Percentiles rank a stretch among this genome's conserved stretches.
Conservation (phyloP, 2,888 invertebrate species). For the Philopedon plagiatum region DNA sequence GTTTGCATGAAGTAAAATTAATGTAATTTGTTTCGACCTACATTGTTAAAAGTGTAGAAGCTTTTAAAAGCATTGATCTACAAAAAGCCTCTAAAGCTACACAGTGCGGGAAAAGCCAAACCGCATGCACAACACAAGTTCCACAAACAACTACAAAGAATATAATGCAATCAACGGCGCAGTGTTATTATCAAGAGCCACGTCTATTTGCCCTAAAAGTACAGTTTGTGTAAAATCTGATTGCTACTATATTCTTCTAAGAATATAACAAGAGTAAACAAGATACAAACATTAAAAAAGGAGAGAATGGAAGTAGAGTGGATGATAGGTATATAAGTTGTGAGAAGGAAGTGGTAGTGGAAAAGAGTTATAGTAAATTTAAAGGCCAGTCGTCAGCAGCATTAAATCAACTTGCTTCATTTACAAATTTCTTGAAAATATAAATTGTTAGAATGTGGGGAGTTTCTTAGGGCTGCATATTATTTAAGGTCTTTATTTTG, state of each 20-base stretch:
- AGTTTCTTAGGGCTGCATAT: too few species aligned
- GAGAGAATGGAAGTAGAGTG: slow-evolving; percentile 1
- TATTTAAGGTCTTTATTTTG: too few species aligned
- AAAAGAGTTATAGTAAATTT: slow-evolving; percentile 1
- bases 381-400: background rate
- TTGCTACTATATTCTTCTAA: slow-evolving; percentile 41
- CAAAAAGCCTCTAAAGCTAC: slow-evolving; percentile 38
- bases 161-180: slow-evolving; percentile 33
- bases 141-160: slow-evolving; percentile 29
- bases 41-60: slow-evolving; percentile 7
- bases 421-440: too few species aligned
- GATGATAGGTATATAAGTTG: slow-evolving; percentile 15
- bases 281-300: slow-evolving; percentile 12
- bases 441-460: too few species aligned
- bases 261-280: slow-evolving; percentile 17
- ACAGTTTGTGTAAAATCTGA: slow-evolving; percentile 12
- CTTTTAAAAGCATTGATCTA: slow-evolving; percentile 6
- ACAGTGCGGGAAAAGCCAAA: slow-evolving; percentile 31
- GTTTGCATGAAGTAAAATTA: background rate
- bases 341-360: slow-evolving; percentile 28
- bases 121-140: slow-evolving; percentile 20
- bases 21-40: background rate
- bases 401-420: too few species aligned
- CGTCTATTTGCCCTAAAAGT: background rate
- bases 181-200: background rate